Percentiles rank a stretch among this genome's conserved stretches.
These are phyloP conservation scores for Marisa cornuarietis DNA, from an alignment of 1,140 invertebrate genomes.

Conservation along the genomic window DNA sequence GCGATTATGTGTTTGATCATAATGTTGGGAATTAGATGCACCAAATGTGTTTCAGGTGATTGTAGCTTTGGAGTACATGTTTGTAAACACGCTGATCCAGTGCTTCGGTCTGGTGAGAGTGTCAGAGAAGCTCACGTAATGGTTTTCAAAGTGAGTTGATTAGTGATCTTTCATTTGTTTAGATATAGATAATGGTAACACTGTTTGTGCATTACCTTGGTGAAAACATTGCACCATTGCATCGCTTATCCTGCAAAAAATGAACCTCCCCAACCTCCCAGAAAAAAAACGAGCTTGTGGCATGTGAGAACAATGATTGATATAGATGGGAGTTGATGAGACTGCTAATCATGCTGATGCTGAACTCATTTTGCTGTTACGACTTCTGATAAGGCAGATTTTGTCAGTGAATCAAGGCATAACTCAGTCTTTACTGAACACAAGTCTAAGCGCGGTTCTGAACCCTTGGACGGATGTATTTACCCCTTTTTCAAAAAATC, in stretches of 20 bases:
- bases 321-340: not conserved
- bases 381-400: too few species aligned
- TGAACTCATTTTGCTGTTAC: not conserved
- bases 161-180: not conserved
- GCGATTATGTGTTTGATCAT: too few species aligned
- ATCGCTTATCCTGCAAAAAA: too few species aligned
- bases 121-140: constrained; percentile 23
- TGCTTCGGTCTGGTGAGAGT: constrained; percentile 29
- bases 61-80: constrained; percentile 42
- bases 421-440: too few species aligned
- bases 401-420: too few species aligned
- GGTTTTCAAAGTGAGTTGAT: constrained; percentile 43
- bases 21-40: too few species aligned
- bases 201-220: too few species aligned
- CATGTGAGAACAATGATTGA: not conserved
- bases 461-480: too few species aligned
- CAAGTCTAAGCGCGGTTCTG: too few species aligned
- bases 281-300: not conserved
- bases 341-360: not conserved
- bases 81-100: constrained; percentile 45
- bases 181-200: not conserved
- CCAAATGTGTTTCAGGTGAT: constrained; percentile 34
- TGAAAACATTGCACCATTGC: not conserved
- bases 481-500: too few species aligned
- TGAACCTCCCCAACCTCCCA: not conserved